Percentiles rank a stretch among this genome's conserved stretches.
Conservation (phyloP, 2,113 vertebrate genomes). For the Pachyramphus minor region DNA sequence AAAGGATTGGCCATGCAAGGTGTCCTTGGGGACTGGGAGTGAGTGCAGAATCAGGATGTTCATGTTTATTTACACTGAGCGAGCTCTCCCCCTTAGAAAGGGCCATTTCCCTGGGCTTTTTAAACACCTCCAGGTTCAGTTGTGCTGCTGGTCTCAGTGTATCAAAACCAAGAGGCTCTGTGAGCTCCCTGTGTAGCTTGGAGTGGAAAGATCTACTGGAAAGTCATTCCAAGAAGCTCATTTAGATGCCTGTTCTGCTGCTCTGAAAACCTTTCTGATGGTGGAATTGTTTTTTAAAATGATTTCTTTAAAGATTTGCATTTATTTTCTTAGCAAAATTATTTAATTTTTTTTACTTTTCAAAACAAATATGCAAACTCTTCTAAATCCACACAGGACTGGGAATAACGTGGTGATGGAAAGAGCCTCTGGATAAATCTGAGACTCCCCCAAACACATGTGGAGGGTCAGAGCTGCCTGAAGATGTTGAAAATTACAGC, state of each 20-base stretch:
- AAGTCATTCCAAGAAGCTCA: not conserved
- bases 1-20: not conserved
- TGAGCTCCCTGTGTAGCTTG: fast-evolving
- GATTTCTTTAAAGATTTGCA: not conserved
- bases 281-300: not conserved
- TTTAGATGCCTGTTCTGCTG: not conserved
- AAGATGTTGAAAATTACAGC: not conserved
- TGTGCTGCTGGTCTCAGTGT: fast-evolving
- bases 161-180: fast-evolving
- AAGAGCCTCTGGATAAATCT: not conserved
- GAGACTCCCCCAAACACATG: not conserved
- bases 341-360: not conserved
- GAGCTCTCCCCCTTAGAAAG: too few relatives aligned
- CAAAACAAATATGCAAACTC: not conserved
- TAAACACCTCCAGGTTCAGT: not conserved
- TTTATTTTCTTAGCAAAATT: not conserved
- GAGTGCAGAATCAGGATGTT: not conserved
- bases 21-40: not conserved
- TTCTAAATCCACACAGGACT: not conserved
- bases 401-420: not conserved
- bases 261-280: not conserved
- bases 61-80: not conserved
- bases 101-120: not conserved
- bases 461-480: not conserved
- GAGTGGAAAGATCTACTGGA: not conserved